Evolutionary conservation across 2,888 invertebrate species (phyloP).

Genomic region (Rhingia rostrata): DNA sequence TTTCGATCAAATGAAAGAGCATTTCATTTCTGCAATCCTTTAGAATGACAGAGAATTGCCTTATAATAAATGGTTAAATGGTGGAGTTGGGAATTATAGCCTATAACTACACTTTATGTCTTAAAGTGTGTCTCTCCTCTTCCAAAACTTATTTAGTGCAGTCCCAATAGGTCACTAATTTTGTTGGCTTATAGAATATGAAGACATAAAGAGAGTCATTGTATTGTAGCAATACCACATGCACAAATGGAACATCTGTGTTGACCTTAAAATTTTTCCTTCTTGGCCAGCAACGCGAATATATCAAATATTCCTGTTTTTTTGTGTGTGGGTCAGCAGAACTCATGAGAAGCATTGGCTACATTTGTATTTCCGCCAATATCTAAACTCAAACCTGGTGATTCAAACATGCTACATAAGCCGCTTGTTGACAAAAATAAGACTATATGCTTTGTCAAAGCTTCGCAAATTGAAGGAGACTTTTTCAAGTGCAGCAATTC

Average conservation of each 20-base stretch:
- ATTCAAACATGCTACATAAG: no score
- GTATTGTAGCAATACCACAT: constrained; percentile 20
- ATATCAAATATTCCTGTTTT: not conserved
- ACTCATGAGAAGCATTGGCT: no score
- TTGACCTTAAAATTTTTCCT: constrained; percentile 9
- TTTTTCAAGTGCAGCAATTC: no score
- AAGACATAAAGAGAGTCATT: constrained; percentile 21
- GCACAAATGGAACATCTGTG: constrained; percentile 13
- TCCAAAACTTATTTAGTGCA: constrained; percentile 60
- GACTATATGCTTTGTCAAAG: no score
- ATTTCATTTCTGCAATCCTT: constrained; percentile 5
- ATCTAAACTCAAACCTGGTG: no score
- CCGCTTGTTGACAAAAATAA: no score
- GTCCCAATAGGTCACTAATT: constrained; percentile 44
- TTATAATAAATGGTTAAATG: constrained; percentile 3
- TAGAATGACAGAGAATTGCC: constrained; percentile 8
- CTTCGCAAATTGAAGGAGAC: no score
- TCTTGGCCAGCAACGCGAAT: not conserved
- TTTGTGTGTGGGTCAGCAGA: not conserved
- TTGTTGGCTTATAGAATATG: constrained; percentile 42
- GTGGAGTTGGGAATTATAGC: not conserved
- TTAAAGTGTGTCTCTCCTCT: constrained; percentile 15
- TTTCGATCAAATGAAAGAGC: constrained; percentile 28
- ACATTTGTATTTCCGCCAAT: no score
- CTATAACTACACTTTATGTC: no score